These are phyloP conservation scores for Hemaris fuciformis DNA, from an alignment of 2,888 invertebrate genomes.

Conservation along the genomic window DNA sequence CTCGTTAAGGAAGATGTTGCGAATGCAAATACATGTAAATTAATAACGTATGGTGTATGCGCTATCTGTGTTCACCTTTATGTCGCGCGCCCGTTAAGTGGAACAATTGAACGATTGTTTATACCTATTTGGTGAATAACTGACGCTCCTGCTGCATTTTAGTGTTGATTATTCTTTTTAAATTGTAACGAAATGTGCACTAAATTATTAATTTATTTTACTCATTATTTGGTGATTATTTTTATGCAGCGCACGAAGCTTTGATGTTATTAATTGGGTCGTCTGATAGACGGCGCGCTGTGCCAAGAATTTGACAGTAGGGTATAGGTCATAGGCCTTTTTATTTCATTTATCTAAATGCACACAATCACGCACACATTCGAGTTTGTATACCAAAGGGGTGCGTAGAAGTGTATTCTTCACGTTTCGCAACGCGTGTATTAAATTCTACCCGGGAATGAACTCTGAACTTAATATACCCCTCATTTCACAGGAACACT, in stretches of 20 bases:
- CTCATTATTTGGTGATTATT: too few relatives aligned
- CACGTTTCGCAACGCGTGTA: too few relatives aligned
- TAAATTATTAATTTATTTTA: not conserved
- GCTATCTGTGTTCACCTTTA: conserved; percentile 12
- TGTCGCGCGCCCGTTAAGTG: conserved; percentile 19
- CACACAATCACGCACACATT: too few relatives aligned
- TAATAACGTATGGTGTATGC: conserved; percentile 6
- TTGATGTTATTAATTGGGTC: not conserved
- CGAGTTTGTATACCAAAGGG: too few relatives aligned
- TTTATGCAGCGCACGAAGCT: not conserved
- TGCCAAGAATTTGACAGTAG: too few relatives aligned
- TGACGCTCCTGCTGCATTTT: not conserved
- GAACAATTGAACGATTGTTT: conserved; percentile 24
- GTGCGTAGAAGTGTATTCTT: too few relatives aligned
- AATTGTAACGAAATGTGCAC: not conserved
- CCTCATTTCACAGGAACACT: too few relatives aligned
- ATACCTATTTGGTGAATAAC: conserved; percentile 10
- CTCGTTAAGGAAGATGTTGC: conserved; percentile 14
- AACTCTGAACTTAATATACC: too few relatives aligned
- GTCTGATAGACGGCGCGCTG: not conserved
- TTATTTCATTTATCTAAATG: too few relatives aligned
- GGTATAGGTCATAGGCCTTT: too few relatives aligned
- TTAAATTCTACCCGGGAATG: too few relatives aligned
- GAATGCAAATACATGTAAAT: conserved; percentile 24
- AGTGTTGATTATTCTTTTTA: not conserved